Conservation (phyloP, 2,113 vertebrate genomes). For the Strigops habroptila region DNA sequence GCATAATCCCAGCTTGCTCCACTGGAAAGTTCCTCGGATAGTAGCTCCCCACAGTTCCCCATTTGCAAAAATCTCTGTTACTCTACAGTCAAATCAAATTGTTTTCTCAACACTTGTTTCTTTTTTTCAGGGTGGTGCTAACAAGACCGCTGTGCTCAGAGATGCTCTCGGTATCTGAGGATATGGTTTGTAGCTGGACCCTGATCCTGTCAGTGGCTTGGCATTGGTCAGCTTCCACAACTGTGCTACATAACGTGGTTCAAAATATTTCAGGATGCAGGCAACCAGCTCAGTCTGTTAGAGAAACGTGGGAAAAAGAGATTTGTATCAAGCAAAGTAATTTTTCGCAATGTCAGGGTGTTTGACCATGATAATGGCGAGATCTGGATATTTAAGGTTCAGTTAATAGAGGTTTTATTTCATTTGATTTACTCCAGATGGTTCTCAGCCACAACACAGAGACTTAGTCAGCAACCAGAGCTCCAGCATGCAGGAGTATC, state of each 20-base stretch:
- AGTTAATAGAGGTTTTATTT: constrained; percentile 63
- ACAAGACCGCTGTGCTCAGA: neutral
- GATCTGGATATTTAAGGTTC: constrained; percentile 40
- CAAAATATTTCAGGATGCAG: neutral
- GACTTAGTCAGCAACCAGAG: constrained; percentile 49
- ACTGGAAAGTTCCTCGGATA: neutral
- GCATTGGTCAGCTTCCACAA: neutral
- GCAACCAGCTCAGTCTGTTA: neutral
- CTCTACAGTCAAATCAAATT: neutral
- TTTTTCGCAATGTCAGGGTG: constrained; percentile 15
- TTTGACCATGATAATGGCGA: neutral
- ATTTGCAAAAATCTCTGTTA: neutral
- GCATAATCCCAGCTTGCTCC: neutral
- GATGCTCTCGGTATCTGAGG: neutral
- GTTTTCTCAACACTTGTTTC: neutral
- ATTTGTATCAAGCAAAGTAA: neutral
- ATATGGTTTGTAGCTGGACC: neutral
- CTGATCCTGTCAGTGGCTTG: neutral
- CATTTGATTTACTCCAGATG: constrained; percentile 63
- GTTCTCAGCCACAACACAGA: constrained; percentile 36
- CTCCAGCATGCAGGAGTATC: neutral
- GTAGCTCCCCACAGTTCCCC: neutral
- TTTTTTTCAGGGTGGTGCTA: neutral
- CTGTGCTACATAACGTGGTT: neutral
- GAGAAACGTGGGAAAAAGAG: neutral